Evolutionary conservation across 2,113 vertebrate species (phyloP).

Genomic region (Anolis carolinensis): DNA sequence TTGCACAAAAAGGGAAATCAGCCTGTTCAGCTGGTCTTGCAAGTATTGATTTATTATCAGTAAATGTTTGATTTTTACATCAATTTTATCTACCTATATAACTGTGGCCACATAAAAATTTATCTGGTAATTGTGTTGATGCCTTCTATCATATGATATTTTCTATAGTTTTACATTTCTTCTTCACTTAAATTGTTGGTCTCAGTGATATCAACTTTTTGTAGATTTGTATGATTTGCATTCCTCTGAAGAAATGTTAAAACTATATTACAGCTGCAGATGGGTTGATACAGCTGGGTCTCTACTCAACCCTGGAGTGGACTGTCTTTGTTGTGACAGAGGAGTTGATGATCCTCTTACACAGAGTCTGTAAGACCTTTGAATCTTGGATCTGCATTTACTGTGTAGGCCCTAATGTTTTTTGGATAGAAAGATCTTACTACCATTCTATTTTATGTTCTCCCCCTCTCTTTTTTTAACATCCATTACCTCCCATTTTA

Average conservation of each 20-base stretch:
- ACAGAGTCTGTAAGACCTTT: background rate
- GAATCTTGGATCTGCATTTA: background rate
- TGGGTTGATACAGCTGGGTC: background rate
- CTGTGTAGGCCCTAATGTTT: background rate
- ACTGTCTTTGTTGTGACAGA: background rate
- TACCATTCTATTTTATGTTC: too few relatives aligned
- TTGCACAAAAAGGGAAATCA: too few relatives aligned
- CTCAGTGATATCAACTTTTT: too few relatives aligned
- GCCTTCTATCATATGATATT: too few relatives aligned
- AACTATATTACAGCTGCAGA: background rate
- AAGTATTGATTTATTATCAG: too few relatives aligned
- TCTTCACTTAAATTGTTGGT: too few relatives aligned
- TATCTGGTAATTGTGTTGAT: too few relatives aligned
- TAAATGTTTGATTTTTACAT: too few relatives aligned
- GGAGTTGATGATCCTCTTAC: background rate
- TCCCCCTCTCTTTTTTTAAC: background rate
- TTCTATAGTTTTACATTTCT: too few relatives aligned
- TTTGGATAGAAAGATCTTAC: background rate
- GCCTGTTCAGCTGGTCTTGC: too few relatives aligned
- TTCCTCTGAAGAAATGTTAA: slow-evolving; percentile 12
- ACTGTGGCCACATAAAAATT: too few relatives aligned
- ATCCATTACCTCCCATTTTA: background rate
- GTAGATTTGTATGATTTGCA: background rate
- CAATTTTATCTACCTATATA: too few relatives aligned
- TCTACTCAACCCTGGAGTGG: background rate